Base-by-base conservation (phyloP, 2,797 vertebrate species). In the Brachymystax lenok region DNA sequence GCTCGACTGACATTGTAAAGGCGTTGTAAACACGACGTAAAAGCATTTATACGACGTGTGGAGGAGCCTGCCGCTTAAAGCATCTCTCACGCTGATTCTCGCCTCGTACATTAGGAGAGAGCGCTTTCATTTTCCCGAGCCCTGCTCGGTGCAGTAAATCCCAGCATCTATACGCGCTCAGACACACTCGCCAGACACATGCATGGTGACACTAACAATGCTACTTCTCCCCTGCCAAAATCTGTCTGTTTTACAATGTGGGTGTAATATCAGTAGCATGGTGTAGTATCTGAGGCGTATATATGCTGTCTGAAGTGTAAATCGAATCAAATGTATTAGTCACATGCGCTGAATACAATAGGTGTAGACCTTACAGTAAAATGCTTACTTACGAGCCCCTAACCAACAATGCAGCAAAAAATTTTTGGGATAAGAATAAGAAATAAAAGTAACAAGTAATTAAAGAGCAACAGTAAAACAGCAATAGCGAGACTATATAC, bases 11-110 rank as follows among this genome's bases (percentile, higher is more conserved):
- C 88, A 88, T 83, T 88, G 88, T 89, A 90, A 93, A 92, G 89
- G 85, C 86, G 81, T 85, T 76, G 75, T 77, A 80, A 82, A 82
- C 75, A 33, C 35, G 28, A 40, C 89, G 92, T 92, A 89, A 92
- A 94, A 89, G 82, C 74, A 56, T 91, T 92, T 93, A 92, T 91
- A 89, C 46, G 83, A 90, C 85, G 90, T 88, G 88, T 89, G 82
- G 82, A 87, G 76, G 84, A 79, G 83, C 70, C 69, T 30, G 17
- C 14, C 64, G 61, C 74, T 80, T 76, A 73, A 82, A 76, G 74
- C 14, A 66, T 54, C 80, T 50, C 82, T 79, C 81, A 69, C 73
- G 64, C 71, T 78, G 77, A 83, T 84, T 81, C 85, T 79, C 54
- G 66, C 84, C 79, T 79, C 75, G 77, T 78, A 79, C 81, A 80